Evolutionary conservation across 2,888 invertebrate species (phyloP).

Genomic region (Drosophila aldrichi): DNA sequence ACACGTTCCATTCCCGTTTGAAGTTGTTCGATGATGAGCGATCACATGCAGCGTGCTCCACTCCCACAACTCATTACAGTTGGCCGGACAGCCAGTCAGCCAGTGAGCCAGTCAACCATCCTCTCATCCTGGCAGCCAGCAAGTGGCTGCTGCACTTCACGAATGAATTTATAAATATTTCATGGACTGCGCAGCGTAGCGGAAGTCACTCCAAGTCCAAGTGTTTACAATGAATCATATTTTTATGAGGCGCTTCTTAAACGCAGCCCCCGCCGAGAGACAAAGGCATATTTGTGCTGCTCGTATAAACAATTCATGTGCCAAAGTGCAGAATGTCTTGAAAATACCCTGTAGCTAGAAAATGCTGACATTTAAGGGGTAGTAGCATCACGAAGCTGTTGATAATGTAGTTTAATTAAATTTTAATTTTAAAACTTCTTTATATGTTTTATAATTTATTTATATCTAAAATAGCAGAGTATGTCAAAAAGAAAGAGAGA

Average conservation of each 20-base stretch:
- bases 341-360: constrained; percentile 30
- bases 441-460: too few species aligned
- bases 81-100: neutral
- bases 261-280: constrained; percentile 36
- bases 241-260: constrained; percentile 56
- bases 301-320: constrained; percentile 45
- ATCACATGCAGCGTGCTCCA: constrained; percentile 54
- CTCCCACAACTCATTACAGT: constrained; percentile 15
- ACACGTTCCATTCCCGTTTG: constrained; percentile 78
- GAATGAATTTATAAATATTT: constrained; percentile 78
- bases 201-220: constrained; percentile 59
- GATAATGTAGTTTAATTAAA: too few species aligned
- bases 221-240: constrained; percentile 74
- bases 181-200: constrained; percentile 63
- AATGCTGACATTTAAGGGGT: too few species aligned
- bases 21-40: constrained; percentile 63
- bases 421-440: too few species aligned
- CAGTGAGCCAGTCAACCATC: too few species aligned
- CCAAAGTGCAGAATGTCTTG: constrained; percentile 17
- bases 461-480: neutral
- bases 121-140: constrained; percentile 10
- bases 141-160: constrained; percentile 34
- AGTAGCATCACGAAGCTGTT: neutral
- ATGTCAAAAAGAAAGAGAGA: too few species aligned
- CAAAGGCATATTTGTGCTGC: constrained; percentile 48